A percentile compares a stretch with the other conserved stretches of the same genome.
Evolutionary conservation across 2,113 vertebrate genomes (phyloP).

Genomic region (Uria lomvia): DNA sequence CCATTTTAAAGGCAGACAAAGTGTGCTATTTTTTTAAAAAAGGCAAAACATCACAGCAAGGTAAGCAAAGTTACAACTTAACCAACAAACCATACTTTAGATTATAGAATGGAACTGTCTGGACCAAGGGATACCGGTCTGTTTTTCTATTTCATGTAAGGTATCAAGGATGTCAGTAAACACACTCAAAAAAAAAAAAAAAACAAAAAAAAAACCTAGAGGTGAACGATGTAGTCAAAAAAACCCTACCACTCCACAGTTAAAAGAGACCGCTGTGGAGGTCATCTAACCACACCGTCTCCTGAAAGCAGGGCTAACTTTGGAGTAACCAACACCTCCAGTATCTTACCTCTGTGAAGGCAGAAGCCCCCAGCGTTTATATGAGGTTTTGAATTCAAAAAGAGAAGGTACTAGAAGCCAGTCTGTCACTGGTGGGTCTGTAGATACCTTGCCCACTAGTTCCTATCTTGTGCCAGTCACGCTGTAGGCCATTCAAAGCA

Average conservation of each 20-base stretch:
- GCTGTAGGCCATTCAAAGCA: background rate
- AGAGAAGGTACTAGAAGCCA: background rate
- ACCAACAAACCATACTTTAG: background rate
- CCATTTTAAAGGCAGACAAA: background rate
- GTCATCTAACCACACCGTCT: background rate
- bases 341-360: background rate
- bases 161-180: background rate
- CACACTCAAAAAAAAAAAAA: too few species aligned
- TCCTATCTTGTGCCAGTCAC: background rate
- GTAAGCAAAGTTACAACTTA: background rate
- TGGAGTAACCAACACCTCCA: background rate
- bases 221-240: background rate
- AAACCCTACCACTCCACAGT: background rate
- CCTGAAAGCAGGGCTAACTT: background rate
- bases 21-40: background rate
- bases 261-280: background rate
- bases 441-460: background rate
- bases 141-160: background rate
- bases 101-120: background rate
- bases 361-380: background rate
- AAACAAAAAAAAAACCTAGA: background rate
- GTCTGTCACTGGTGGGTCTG: background rate
- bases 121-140: background rate
- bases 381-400: background rate
- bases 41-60: background rate